Percentiles rank a stretch among this genome's conserved stretches.
phyloP scores from a whole-genome alignment of 2,113 vertebrate genomes.

The Megatriorchis doriae region DNA sequence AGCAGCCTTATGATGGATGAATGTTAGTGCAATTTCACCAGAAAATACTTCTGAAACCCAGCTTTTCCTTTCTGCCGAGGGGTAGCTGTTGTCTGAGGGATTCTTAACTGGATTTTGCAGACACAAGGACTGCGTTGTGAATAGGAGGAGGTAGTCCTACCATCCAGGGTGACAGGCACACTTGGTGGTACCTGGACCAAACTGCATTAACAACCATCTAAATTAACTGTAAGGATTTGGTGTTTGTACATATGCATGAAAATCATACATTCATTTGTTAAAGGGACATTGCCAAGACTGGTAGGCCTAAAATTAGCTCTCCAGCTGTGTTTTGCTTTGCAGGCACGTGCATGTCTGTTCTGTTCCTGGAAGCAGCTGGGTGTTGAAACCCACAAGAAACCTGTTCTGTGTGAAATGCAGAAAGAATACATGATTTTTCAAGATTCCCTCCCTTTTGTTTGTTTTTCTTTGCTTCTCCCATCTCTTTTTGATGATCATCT shows the following conservation, averaged over 20 bases:
- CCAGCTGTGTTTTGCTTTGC: constrained; percentile 71
- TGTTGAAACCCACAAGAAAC: constrained; percentile 47
- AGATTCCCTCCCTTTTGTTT: not conserved
- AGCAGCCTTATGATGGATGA: not conserved
- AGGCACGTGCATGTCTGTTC: constrained; percentile 65
- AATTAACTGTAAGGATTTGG: not conserved
- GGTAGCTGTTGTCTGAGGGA: not conserved
- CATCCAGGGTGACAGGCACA: not conserved
- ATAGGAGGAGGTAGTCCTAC: not conserved
- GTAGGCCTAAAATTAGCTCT: constrained; percentile 63
- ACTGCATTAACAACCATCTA: not conserved
- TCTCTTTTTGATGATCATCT: not conserved
- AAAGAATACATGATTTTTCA: not conserved
- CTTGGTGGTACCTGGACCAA: not conserved
- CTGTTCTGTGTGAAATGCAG: constrained; percentile 4
- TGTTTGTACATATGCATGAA: not conserved
- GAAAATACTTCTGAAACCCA: not conserved
- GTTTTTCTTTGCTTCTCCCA: not conserved
- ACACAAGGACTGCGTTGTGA: not conserved
- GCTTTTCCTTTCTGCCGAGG: not conserved
- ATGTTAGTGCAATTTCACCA: not conserved
- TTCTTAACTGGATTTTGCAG: not conserved
- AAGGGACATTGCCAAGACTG: constrained; percentile 58
- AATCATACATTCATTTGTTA: not conserved
- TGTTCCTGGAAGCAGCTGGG: constrained; percentile 55